phyloP scores from a whole-genome alignment of 2,888 invertebrate species.

The Drepanosiphum platanoidis region DNA sequence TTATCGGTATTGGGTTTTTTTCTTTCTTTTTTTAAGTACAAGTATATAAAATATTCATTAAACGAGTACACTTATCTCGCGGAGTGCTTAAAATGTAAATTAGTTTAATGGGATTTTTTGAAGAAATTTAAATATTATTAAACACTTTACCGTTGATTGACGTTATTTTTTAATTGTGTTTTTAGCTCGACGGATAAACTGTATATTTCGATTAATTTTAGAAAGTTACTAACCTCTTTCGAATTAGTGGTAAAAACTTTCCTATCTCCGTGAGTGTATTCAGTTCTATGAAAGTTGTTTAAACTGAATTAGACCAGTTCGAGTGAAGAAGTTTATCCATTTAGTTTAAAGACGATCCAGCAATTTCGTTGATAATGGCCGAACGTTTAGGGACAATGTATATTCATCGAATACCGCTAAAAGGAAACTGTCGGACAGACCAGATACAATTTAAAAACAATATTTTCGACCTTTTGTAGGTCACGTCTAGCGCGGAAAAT shows the following conservation, averaged over 20 bases:
- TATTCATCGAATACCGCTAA: conserved; percentile 49
- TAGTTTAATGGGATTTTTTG: not conserved
- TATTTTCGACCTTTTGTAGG: not conserved
- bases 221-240: conserved; percentile 53
- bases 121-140: conserved; percentile 11
- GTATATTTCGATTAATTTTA: conserved; percentile 36
- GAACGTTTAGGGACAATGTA: conserved; percentile 40
- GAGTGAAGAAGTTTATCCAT: conserved; percentile 52
- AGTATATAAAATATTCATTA: not conserved
- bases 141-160: not conserved
- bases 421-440: conserved; percentile 36
- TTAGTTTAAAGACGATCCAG: conserved; percentile 51
- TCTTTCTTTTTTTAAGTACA: not conserved
- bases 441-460: conserved; percentile 24
- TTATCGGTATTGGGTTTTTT: not conserved
- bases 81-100: not conserved
- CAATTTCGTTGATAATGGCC: conserved; percentile 44
- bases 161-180: conserved; percentile 36
- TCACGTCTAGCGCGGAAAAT: too few relatives aligned
- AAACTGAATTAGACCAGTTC: conserved; percentile 56
- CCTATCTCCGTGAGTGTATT: conserved; percentile 36
- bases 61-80: not conserved
- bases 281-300: conserved; percentile 52
- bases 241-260: conserved; percentile 58
- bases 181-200: not conserved